Conservation (phyloP, 2,888 invertebrate genomes). For the Cheilosia vernalis region DNA sequence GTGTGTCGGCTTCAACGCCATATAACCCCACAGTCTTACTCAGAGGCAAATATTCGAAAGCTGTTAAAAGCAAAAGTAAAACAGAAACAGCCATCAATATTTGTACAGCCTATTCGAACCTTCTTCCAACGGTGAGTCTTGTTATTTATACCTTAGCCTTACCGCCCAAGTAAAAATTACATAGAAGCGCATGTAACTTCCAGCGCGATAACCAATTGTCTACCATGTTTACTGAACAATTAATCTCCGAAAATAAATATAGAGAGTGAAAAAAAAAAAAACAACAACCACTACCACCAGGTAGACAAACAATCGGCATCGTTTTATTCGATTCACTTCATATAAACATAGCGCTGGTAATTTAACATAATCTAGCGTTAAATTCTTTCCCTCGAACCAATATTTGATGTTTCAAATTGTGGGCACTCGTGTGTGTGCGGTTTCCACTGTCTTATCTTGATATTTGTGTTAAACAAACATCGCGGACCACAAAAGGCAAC, state of each 20-base stretch:
- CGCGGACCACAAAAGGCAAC: slow-evolving; percentile 41
- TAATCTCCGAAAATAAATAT: slow-evolving; percentile 45
- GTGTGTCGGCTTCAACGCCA: not conserved
- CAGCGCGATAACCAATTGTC: slow-evolving; percentile 59
- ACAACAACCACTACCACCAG: not conserved
- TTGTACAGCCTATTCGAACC: slow-evolving; percentile 40
- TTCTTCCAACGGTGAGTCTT: not conserved
- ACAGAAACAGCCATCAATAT: slow-evolving; percentile 48
- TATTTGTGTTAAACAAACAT: slow-evolving; percentile 62
- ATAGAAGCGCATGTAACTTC: slow-evolving; percentile 45
- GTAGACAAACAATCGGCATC: slow-evolving; percentile 62
- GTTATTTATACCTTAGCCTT: slow-evolving; percentile 24
- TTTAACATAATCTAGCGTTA: slow-evolving; percentile 52
- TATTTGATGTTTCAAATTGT: slow-evolving; percentile 46
- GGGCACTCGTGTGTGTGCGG: slow-evolving; percentile 1
- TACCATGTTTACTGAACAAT: slow-evolving; percentile 55
- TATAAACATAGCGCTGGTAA: slow-evolving; percentile 42
- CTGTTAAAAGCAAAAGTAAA: slow-evolving; percentile 15
- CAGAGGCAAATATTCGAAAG: slow-evolving; percentile 21
- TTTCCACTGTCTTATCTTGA: slow-evolving; percentile 49
- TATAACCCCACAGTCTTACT: not conserved
- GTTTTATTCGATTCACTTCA: slow-evolving; percentile 28
- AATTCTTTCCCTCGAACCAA: slow-evolving; percentile 30
- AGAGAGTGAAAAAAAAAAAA: not conserved
- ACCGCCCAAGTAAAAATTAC: slow-evolving; percentile 28